Conservation (phyloP, 2,797 vertebrate species). For the Amniataba percoides region DNA sequence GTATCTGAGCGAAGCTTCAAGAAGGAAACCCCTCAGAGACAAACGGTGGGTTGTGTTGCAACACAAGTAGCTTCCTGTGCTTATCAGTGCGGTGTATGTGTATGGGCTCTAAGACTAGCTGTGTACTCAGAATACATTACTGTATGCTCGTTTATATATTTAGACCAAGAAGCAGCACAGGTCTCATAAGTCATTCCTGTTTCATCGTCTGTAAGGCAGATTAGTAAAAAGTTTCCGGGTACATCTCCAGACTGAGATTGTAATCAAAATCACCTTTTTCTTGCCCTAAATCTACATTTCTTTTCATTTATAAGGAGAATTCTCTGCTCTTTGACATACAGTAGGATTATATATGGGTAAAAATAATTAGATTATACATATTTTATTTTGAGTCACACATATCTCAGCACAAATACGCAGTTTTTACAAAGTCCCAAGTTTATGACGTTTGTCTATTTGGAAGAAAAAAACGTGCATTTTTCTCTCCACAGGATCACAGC, state of each 20-base stretch:
- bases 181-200: neutral
- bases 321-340: neutral
- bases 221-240: neutral
- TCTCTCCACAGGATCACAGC: constrained; percentile 60
- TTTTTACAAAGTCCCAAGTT: neutral
- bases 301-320: neutral
- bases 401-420: neutral
- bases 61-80: constrained; percentile 47
- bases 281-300: neutral
- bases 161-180: neutral
- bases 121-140: constrained; percentile 16
- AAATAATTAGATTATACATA: no score
- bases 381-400: neutral
- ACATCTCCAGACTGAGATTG: neutral
- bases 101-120: neutral
- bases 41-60: constrained; percentile 28
- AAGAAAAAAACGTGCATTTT: neutral
- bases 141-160: neutral
- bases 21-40: constrained; percentile 33
- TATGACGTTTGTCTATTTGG: neutral
- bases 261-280: neutral
- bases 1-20: constrained; percentile 3
- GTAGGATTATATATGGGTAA: neutral
- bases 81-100: neutral
- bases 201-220: neutral